Evolutionary conservation across 2,113 vertebrate genomes (phyloP).

Genomic region (Pelvicachromis taeniatus): DNA sequence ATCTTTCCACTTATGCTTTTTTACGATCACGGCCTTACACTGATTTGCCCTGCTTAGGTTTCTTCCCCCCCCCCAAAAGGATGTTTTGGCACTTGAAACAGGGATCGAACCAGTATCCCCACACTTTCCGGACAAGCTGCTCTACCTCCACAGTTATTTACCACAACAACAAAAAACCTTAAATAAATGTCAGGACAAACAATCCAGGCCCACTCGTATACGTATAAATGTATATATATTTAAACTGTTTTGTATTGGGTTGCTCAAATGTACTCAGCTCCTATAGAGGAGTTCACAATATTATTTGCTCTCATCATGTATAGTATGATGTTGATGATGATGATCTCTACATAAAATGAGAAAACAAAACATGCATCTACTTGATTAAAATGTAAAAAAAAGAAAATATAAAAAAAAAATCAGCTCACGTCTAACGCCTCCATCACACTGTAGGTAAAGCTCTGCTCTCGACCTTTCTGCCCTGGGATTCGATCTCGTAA

Average conservation of each 20-base stretch:
- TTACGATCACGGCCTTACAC: not conserved
- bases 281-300: not conserved
- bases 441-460: not conserved
- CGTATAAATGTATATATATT: not conserved
- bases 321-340: not conserved
- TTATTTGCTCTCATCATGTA: not conserved
- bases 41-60: not conserved
- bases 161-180: not conserved
- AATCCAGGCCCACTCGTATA: not conserved
- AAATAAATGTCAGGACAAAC: slow-evolving; percentile 7
- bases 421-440: slow-evolving; percentile 8
- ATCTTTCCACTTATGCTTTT: not conserved
- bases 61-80: too few species aligned
- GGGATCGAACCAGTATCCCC: not conserved
- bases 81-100: not conserved
- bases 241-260: not conserved
- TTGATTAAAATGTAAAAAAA: not conserved
- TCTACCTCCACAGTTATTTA: not conserved
- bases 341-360: not conserved
- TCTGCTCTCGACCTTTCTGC: not conserved
- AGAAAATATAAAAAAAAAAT: not conserved
- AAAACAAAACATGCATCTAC: not conserved
- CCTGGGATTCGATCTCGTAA: not conserved
- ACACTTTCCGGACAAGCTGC: not conserved
- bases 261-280: not conserved